These are phyloP conservation scores for Trachemys scripta DNA, from an alignment of 2,113 vertebrate genomes.

Conservation along the genomic window DNA sequence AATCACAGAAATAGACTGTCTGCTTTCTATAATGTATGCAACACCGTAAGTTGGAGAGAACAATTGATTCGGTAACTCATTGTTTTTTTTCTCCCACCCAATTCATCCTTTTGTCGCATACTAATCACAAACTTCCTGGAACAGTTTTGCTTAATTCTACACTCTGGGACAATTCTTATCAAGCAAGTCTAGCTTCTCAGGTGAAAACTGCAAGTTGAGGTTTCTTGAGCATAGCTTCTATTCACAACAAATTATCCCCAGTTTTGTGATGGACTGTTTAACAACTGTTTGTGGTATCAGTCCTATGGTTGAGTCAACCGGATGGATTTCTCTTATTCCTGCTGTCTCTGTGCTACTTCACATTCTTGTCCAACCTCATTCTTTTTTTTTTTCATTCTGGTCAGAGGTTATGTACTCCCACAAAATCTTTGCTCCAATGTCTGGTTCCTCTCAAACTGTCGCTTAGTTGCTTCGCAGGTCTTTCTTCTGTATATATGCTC, in stretches of 20 bases:
- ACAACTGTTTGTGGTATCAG: not conserved
- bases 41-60: not conserved
- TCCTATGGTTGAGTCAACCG: not conserved
- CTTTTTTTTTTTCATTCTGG: not conserved
- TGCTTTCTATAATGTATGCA: rapidly evolving
- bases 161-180: not conserved
- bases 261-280: not conserved
- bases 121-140: rapidly evolving
- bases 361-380: not conserved
- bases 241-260: not conserved
- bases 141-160: not conserved
- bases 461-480: not conserved
- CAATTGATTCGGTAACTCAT: not conserved
- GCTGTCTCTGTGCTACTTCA: not conserved
- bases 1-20: not conserved
- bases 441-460: not conserved
- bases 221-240: not conserved
- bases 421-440: not conserved
- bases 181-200: not conserved
- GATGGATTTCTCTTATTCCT: not conserved
- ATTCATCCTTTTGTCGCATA: rapidly evolving
- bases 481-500: not conserved
- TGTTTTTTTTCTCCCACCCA: not conserved
- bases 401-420: not conserved
- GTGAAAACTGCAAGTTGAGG: not conserved